Evolutionary conservation across 2,113 vertebrate genomes (phyloP), one percentile per base, ranked within the genome.

Genomic region (Donacobius atricapilla): DNA sequence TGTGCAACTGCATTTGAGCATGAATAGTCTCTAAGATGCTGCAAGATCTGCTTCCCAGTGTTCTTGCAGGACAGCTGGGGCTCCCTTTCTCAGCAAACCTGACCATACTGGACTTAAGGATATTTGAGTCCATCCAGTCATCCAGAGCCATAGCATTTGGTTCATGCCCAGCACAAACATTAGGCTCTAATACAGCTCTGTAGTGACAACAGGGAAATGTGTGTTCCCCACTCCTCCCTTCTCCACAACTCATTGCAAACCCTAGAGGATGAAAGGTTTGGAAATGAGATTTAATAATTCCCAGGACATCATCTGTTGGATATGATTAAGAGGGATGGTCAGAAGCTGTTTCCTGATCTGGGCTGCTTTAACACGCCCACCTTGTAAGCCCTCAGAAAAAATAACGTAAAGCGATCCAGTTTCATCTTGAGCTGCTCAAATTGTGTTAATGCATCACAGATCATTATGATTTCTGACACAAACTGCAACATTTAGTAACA

Each of bases 401-500:
- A 78, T 23, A 85, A 57, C 6, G 13, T 50, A 44, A 68, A 89
- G 78, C 80, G 65, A 93, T 83, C 25, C 70, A 90, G 45, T 93
- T 94, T 91, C 63, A 85, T 63, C 63, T 66, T 87, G 83, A 85
- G 66, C 80, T 66, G 85, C 58, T 90, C 47, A 47, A 35, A 73
- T 83, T 61, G 66, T 42, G 24, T 54, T 91, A 51, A 91, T 80
- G 33, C 63, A 63, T 87, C 89, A 96, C 68, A 87, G 91, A 77
- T 22, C 35, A 60, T 91, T 90, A 85, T n/a, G n/a, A n/a, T 73
- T 94, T 89, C 68, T 92, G 75, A 77, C 60, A 90, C 45, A 80
- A 85, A 91, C 35, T 66, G 39, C 51, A 90, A 64, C 39, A 51
- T 21, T 48, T 53, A 88, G 54, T 31, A 83, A 85, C 50, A 63